phyloP scores from a whole-genome alignment of 2,113 vertebrate species.

The Stegostoma tigrinum region DNA sequence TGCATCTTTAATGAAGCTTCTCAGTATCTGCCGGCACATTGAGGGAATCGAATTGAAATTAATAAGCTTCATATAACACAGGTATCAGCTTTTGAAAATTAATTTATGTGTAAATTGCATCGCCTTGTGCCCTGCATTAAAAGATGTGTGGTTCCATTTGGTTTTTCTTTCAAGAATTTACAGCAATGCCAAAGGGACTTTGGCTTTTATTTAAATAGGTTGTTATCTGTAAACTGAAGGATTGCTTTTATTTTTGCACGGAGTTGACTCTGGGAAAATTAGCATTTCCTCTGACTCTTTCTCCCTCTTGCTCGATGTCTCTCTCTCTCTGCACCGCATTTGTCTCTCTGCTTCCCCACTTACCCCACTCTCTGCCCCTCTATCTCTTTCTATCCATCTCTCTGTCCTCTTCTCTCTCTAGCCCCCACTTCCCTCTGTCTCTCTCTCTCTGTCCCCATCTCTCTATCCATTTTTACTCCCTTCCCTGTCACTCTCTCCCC shows the following conservation, averaged over 20 bases:
- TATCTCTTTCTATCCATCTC: background rate
- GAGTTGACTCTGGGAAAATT: no score
- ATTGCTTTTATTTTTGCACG: background rate
- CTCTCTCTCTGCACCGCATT: background rate
- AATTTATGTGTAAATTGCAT: background rate
- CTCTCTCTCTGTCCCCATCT: background rate
- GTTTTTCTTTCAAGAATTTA: conserved; percentile 11
- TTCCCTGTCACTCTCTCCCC: background rate
- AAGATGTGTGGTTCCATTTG: background rate
- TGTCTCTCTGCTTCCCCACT: background rate
- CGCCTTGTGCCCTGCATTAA: background rate
- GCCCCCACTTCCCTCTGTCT: background rate
- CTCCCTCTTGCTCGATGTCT: background rate
- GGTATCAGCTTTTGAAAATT: conserved; percentile 18
- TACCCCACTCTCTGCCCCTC: background rate
- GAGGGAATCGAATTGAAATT: conserved; percentile 30
- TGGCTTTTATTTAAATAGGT: background rate
- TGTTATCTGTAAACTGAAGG: background rate
- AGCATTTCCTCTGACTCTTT: no score
- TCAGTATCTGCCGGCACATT: background rate
- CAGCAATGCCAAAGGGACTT: background rate
- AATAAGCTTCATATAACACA: conserved; percentile 24
- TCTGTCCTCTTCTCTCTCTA: background rate
- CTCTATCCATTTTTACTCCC: no score
- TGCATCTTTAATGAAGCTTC: conserved; percentile 24